Base-by-base conservation (phyloP, 2,113 vertebrate species). In the Oreocharis arfaki region DNA sequence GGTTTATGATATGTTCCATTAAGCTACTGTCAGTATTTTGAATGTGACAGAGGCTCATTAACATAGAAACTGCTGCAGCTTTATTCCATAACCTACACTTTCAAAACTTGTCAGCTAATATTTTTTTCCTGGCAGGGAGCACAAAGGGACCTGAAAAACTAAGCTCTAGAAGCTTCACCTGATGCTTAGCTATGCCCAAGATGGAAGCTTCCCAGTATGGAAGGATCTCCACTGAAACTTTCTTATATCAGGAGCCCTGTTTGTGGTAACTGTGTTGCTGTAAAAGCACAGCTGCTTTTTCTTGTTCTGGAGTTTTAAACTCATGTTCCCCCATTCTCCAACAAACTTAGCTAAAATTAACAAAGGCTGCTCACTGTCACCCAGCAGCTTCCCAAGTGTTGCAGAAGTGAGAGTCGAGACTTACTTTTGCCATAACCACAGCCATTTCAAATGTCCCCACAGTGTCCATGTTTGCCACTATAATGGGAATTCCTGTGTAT, bases 361-460 rank as follows among this genome's bases (percentile, higher is more conserved):
- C 30, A 80, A 35, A 52, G 49, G 61, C 57, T 83, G 57, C 63
- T 83, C 23, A 23, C 17, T n/a, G n/a, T 42, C 37, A 92, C n/a
- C 21, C 63, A 77, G 35, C 30, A 52, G 37, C 50, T 80, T 81
- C 79, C 78, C 71, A 57, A 11, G 11, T 60, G 44, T 28, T 87
- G 61, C 21, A 93, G 42, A 64, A 68, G 42, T 17, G 15, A 90
- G 76, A 90, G 59, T 6, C 32, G 12, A 69, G 23, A 97, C 97
- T 97, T 97, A 99, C 99, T 98, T 99, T 99, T 95, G 99, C 98
- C 97, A 99, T 98, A 89, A 99, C 98, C 63, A 96, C 98, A 0
- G 99, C 99, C 99, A 99, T 99, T 97, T 99, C 99, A 96, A 99
- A 99, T 0, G 99, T 99, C 27, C 99, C 99, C 41, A 99, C 99